Base-by-base conservation (phyloP, 1,140 invertebrate genomes). In the Lutraria rhynchaena region DNA sequence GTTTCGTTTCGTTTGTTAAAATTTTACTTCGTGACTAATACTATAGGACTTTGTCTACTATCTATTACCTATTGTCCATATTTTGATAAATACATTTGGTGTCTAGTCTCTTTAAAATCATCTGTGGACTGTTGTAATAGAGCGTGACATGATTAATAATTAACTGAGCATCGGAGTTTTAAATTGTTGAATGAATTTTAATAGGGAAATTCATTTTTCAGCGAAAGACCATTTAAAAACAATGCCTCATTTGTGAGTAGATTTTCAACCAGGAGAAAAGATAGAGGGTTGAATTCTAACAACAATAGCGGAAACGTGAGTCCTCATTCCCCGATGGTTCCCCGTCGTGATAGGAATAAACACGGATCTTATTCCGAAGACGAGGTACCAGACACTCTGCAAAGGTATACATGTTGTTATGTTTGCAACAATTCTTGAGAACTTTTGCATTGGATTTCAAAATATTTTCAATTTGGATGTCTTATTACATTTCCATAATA, bases 201-300 rank as follows among this genome's bases (percentile, higher is more conserved):
- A 15, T n/a, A n/a, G n/a, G n/a, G n/a, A n/a, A n/a, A n/a, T 49
- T 33, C 37, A 19, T 31, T 19, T 53, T 82, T 57, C 24, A 89
- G 89, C 22, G 89, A 90, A 41, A 76, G 88, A 13, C 85, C 85
- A 19, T 88, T 83, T 63, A 89, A 89, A 80, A 88, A 87, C 80
- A 89, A 90, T 83, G 75, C 88, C 1, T 90, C 89, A 0, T 90
- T 90, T 74, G 89, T 90, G 13, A 90, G 89, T 65, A 71, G 89
- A 46, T 90, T 90, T 84, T 90, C 89, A 53, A 90, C 89, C 11
- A 67, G 87, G 51, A 83, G 89, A n/a, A 81, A 89, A 29, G 88
- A 89, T 58, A 70, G 89, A 3, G 82, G 82, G 1, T 53, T 53
- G 49, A 77, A 58, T 49, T 81, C 71, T n/a, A 83, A 65, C 33